Conservation (phyloP, 2,113 vertebrate species). For the Proterorhinus semilunaris region DNA sequence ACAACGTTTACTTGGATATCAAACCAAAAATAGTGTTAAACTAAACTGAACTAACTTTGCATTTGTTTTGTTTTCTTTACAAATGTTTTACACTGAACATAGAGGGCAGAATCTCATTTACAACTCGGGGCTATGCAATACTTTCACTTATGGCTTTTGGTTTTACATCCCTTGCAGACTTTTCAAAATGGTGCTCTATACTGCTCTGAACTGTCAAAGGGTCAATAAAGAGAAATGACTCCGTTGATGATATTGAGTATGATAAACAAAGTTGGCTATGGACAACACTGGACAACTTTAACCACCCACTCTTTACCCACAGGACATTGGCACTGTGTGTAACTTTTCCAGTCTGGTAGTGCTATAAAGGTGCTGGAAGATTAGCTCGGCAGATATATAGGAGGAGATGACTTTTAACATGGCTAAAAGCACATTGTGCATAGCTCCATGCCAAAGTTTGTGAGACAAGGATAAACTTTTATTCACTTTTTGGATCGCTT, state of each 20-base stretch:
- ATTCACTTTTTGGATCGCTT: not conserved
- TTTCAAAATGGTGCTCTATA: not conserved
- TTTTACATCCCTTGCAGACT: constrained; percentile 12
- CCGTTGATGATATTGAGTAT: constrained; percentile 13
- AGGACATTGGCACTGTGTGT: constrained; percentile 1
- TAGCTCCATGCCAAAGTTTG: not conserved
- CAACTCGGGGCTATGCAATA: constrained; percentile 20
- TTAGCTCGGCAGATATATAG: constrained; percentile 7
- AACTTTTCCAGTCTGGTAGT: not conserved
- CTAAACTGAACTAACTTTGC: not conserved
- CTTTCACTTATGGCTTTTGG: constrained; percentile 16
- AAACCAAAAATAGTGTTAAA: not conserved
- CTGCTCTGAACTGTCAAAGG: constrained; percentile 9
- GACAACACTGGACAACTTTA: constrained; percentile 16
- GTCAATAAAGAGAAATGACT: constrained; percentile 15
- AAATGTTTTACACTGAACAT: constrained; percentile 18
- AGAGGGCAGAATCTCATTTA: constrained; percentile 44
- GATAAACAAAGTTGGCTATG: constrained; percentile 1
- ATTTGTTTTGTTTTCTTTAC: not conserved
- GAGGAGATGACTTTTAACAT: constrained; percentile 10
- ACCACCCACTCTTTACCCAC: constrained; percentile 22
- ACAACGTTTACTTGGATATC: not conserved
- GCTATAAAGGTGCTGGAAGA: constrained; percentile 5
- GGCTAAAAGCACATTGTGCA: constrained; percentile 3
- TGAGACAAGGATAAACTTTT: not conserved